phyloP scores from a whole-genome alignment of 2,888 invertebrate genomes.

The Watsonalla cultraria region DNA sequence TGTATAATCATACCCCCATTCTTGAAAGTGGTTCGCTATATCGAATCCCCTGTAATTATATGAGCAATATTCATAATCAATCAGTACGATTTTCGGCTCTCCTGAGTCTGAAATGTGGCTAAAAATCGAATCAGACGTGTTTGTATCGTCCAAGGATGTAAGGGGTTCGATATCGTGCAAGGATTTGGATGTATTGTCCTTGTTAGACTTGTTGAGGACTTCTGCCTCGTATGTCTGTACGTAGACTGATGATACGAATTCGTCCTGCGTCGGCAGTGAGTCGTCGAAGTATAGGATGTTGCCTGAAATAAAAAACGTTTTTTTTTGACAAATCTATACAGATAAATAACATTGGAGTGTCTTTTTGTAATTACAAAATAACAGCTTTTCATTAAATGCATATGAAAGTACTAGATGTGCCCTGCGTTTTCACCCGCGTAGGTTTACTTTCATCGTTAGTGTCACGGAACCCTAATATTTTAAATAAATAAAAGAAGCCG shows the following conservation, averaged over 20 bases:
- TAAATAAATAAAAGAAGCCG: no score
- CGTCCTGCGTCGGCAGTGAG: constrained; percentile 23
- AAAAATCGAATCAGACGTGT: constrained; percentile 54
- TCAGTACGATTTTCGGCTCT: constrained; percentile 84
- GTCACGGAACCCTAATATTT: no score
- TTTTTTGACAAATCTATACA: no score
- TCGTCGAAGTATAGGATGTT: constrained; percentile 78
- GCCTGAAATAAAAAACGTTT: constrained; percentile 45
- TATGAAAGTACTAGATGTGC: no score
- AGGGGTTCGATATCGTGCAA: constrained; percentile 14
- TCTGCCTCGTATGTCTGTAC: constrained; percentile 32
- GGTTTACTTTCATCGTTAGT: no score
- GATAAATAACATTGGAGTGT: no score
- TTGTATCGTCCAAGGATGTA: constrained; percentile 39
- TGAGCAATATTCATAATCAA: constrained; percentile 97
- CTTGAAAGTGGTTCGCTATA: constrained; percentile 95
- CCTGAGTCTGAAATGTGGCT: constrained; percentile 59
- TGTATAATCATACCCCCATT: constrained; percentile 95
- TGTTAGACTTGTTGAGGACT: constrained; percentile 10
- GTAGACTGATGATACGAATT: constrained; percentile 30
- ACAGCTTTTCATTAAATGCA: no score
- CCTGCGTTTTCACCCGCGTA: no score
- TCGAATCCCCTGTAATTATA: constrained; percentile 95
- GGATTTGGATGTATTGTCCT: constrained; percentile 19
- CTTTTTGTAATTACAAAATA: no score